Evolutionary conservation across 2,888 invertebrate genomes (phyloP), one percentile per base, ranked within the genome.

Genomic region (Erebia ligea): DNA sequence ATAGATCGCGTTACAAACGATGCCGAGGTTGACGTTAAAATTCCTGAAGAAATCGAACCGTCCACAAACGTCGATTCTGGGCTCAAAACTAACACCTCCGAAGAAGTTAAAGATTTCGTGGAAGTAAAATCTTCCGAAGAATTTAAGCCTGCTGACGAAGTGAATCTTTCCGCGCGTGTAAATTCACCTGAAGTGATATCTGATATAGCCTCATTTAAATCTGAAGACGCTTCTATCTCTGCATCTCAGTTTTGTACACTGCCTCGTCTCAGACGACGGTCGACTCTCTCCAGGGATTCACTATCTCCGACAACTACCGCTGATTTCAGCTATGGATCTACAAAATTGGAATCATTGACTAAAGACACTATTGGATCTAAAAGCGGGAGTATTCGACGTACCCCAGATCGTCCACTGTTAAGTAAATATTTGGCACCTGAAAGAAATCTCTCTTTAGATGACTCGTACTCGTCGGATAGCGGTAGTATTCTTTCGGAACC

Each of bases 391-490:
- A 76, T 85, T 42, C 85, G 89, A 56, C 84, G 86, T 69, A 88
- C 89, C 3, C 89, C 91, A 8, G 95, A 95, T 34, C 91, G 94
- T 1, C 94, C 95, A 13, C 83, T 95, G 65, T 86, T 95, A 61
- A 94, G 94, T 81, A 95, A 95, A 82, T 94, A 95, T 78, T 86
- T 95, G 77, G 86, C 93, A 13, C 90, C 92, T 42, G 92, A 92
- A 67, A 87, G 91, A 71, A 84, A 85, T 65, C 74, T 82, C 25
- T 86, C 90, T 57, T 77, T 84, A 15, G 93, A 91, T 72, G 88
- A 90, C 58, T 79, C 89, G 15, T 82, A 80, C 73, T 83, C 86
- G 57, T 82, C 87, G 61, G 90, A 87, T 73, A 81, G 83, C 73
- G 85, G 86, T 72, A 86, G 89, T 76, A 82, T 85, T 56, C 76